Evolutionary conservation across 2,888 invertebrate genomes (phyloP).

Genomic region (Caenorhabditis sulstoni): DNA sequence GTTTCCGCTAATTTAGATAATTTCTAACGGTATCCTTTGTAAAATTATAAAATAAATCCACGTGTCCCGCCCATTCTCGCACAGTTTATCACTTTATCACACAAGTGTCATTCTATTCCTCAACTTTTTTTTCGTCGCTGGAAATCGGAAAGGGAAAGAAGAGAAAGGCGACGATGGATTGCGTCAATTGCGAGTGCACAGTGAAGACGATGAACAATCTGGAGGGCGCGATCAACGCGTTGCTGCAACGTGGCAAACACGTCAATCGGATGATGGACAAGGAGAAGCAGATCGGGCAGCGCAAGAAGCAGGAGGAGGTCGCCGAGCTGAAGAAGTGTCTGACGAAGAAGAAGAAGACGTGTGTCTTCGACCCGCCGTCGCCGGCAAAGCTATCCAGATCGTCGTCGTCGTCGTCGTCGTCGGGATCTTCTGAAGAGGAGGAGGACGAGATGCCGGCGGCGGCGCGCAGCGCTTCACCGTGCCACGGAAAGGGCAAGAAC

Average conservation of each 20-base stretch:
- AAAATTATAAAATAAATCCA: background rate
- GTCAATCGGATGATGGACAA: constrained; percentile 44
- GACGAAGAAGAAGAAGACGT: background rate
- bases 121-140: background rate
- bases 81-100: too few relatives aligned
- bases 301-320: constrained; percentile 17
- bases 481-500: too few relatives aligned
- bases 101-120: background rate
- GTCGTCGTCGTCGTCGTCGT: background rate
- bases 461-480: too few relatives aligned
- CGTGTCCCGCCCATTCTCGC: too few relatives aligned
- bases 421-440: too few relatives aligned
- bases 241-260: constrained; percentile 22
- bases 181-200: constrained; percentile 50
- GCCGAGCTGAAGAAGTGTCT: constrained; percentile 27
- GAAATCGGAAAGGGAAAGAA: background rate
- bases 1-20: background rate
- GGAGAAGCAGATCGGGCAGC: constrained; percentile 24
- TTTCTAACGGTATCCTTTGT: background rate
- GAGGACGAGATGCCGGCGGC: too few relatives aligned
- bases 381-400: background rate
- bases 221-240: constrained; percentile 17
- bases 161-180: constrained; percentile 18
- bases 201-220: constrained; percentile 43
- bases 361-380: background rate